Percentiles rank a stretch among this genome's conserved stretches.
These are phyloP conservation scores for Cnemophilus loriae DNA, from an alignment of 2,113 vertebrate species.

Conservation along the genomic window DNA sequence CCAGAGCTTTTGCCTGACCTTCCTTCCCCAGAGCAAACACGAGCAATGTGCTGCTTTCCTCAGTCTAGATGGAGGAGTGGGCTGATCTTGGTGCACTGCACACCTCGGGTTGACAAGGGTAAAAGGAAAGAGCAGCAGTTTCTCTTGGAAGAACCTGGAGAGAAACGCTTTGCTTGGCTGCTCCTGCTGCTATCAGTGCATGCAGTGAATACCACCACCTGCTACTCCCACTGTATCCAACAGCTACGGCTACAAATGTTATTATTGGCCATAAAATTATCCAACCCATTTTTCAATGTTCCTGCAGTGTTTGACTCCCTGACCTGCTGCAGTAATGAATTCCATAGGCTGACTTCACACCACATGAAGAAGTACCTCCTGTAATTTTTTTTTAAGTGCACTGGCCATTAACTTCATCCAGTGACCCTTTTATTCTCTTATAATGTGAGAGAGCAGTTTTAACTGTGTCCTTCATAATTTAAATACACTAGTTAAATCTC, in stretches of 20 bases:
- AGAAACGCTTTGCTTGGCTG: not conserved
- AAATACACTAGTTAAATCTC: not conserved
- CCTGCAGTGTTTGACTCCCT: not conserved
- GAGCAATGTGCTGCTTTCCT: not conserved
- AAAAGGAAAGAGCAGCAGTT: not conserved
- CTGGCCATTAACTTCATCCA: not conserved
- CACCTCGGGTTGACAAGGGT: not conserved
- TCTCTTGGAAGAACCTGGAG: not conserved
- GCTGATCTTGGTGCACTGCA: not conserved
- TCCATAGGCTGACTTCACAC: not conserved
- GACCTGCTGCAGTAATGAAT: not conserved
- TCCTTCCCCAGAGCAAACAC: not conserved
- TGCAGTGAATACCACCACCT: not conserved
- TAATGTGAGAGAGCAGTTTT: not conserved
- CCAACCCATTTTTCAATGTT: not conserved
- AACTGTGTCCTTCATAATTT: not conserved
- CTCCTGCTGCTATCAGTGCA: not conserved
- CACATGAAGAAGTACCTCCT: not conserved
- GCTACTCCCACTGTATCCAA: not conserved
- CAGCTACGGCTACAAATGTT: not conserved
- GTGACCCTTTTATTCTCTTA: not conserved
- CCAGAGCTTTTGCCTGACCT: not conserved
- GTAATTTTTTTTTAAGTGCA: not conserved
- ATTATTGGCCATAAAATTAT: not conserved
- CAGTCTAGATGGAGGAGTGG: not conserved